Evolutionary conservation across 2,888 invertebrate genomes (phyloP).

Genomic region (Panopea generosa): DNA sequence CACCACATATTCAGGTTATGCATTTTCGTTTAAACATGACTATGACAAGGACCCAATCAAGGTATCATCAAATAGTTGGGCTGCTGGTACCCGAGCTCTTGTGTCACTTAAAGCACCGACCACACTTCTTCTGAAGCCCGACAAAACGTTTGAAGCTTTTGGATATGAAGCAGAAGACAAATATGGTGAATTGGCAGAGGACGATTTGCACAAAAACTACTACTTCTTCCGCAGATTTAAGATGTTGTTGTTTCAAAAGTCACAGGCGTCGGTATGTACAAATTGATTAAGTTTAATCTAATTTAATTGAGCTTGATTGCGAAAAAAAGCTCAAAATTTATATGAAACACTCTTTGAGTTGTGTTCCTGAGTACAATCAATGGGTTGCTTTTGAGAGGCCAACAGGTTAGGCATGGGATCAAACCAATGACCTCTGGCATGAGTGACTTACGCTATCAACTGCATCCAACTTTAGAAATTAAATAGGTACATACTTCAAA

Average conservation of each 20-base stretch:
- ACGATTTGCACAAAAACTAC: slow-evolving; percentile 37
- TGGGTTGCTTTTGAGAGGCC: no score
- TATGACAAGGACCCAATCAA: slow-evolving; percentile 33
- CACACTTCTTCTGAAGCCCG: slow-evolving; percentile 42
- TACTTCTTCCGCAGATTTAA: slow-evolving; percentile 58
- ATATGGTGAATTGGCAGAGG: slow-evolving; percentile 44
- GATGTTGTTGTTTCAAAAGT: slow-evolving; percentile 49
- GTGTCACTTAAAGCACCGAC: slow-evolving; percentile 42
- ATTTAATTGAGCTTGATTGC: no score
- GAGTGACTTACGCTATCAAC: no score
- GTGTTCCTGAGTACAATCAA: no score
- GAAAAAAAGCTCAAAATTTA: no score
- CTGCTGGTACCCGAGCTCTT: slow-evolving; percentile 8
- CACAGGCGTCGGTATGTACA: slow-evolving; percentile 9
- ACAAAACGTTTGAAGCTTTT: slow-evolving; percentile 50
- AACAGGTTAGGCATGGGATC: no score
- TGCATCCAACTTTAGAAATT: no score
- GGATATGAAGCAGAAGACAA: slow-evolving; percentile 57
- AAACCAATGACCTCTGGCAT: no score
- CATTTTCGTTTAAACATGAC: slow-evolving; percentile 37
- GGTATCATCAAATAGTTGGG: slow-evolving; percentile 34
- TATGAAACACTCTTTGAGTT: no score
- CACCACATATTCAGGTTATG: slow-evolving; percentile 41
- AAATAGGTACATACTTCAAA: no score
- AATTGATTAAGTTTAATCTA: not conserved